Evolutionary conservation across 2,797 vertebrate genomes (phyloP), one percentile per base, ranked within the genome.

Genomic region (Paedocypris micromegethes): DNA sequence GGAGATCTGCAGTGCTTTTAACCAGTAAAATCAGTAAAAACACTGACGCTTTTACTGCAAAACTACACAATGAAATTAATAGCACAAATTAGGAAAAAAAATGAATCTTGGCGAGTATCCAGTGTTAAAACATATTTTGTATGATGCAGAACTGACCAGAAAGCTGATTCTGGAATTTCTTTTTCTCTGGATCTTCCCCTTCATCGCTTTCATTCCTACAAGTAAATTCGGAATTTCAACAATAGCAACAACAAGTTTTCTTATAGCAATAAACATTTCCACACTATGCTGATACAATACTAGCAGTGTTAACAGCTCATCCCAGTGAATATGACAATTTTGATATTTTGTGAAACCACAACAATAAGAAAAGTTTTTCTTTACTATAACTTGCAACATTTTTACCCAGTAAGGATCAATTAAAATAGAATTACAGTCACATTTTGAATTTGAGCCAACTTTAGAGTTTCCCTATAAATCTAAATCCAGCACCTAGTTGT

Each of bases 101-200:
- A n/a, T 0, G 5, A 41, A 41, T 56, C n/a, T 7, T 4, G 6
- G 23, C 23, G 23, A 23, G 23, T 23, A 23, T 38, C 3, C 6
- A 8, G 3, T 64, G 8, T 38, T 40, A 44, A 64, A 23, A 57
- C 44, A 62, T 44, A 8, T 6, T 6, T 3, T 9, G 7, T 9
- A 9, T 40, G 2, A 40, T 5, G 4, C n/a, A 64, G 38, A 58
- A 77, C 81, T 81, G 91, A 96, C 96, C 93, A 93, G 96, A 90
- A 77, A 99, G 93, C 69, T 99, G 96, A 84, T 93, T 97, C 84
- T 98, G 96, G 66, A 98, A 90, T 77, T 98, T 99, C 91, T 96
- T 98, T 87, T 96, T 98, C 82, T 98, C 96, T 66, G 94, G 93
- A 78, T 98, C 86, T 59, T 91, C 94, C 74, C 94, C 95, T 6